Conservation (phyloP, 2,888 invertebrate genomes). For the Perdita meconis region DNA sequence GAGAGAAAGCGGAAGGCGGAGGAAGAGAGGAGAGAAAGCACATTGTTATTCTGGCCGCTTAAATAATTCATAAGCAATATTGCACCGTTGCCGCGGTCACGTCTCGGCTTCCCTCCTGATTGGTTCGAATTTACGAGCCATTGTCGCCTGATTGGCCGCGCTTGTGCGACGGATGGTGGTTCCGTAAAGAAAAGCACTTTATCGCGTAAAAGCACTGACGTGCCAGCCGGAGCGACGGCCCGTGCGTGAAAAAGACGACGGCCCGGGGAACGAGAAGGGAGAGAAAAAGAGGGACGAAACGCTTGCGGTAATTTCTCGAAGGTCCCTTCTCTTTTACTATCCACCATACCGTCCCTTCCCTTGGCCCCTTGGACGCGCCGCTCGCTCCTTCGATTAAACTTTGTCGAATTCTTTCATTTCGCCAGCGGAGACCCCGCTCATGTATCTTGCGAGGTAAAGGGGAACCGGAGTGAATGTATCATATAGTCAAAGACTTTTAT, state of each 20-base stretch:
- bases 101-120: constrained; percentile 80
- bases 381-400: constrained; percentile 58
- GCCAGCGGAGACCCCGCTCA: too few species aligned
- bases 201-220: constrained; percentile 74
- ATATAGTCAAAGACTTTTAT: too few species aligned
- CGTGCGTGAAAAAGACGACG: constrained; percentile 49
- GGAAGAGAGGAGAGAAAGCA: constrained; percentile 31
- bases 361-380: background rate
- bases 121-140: constrained; percentile 83
- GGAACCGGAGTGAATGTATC: too few species aligned
- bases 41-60: constrained; percentile 75
- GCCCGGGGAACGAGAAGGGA: constrained; percentile 14
- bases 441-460: too few species aligned
- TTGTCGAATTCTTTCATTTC: constrained; percentile 58
- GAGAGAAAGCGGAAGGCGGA: constrained; percentile 34
- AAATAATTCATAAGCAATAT: constrained; percentile 84
- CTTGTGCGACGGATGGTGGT: constrained; percentile 79
- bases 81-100: constrained; percentile 79
- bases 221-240: constrained; percentile 56
- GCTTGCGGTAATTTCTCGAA: constrained; percentile 69
- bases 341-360: constrained; percentile 6
- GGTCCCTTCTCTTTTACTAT: constrained; percentile 32
- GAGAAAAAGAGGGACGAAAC: constrained; percentile 58
- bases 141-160: constrained; percentile 83
- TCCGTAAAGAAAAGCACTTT: constrained; percentile 79